Conservation (phyloP, 1,140 invertebrate genomes). For the Aphelenchoides besseyi region DNA sequence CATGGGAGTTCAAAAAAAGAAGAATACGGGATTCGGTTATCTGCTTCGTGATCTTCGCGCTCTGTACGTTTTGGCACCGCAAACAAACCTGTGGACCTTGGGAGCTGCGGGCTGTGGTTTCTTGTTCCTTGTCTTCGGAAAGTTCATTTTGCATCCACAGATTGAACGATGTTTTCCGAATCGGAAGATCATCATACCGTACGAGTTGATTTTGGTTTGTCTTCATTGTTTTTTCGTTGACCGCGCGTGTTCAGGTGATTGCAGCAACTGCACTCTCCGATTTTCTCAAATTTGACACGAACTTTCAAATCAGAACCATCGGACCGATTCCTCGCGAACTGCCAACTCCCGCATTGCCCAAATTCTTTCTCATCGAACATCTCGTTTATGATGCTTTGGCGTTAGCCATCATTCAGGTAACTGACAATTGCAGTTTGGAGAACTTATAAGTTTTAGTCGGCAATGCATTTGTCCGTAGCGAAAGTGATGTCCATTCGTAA, state of each 20-base stretch:
- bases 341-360: background rate
- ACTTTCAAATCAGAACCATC: background rate
- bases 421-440: too few species aligned
- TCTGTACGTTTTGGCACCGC: background rate
- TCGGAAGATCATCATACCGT: constrained; percentile 3
- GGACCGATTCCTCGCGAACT: background rate
- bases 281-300: background rate
- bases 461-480: background rate
- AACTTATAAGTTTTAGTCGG: too few species aligned
- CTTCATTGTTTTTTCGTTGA: background rate
- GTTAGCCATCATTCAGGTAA: constrained; percentile 7
- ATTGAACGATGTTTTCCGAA: background rate
- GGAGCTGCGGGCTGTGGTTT: background rate
- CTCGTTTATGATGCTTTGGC: background rate
- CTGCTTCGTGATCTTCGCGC: background rate
- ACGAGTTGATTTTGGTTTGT: constrained; percentile 14
- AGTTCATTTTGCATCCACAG: constrained; percentile 8
- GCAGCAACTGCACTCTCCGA: background rate
- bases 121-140: constrained; percentile 2
- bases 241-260: background rate
- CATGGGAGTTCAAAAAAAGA: constrained; percentile 4
- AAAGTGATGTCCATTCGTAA: background rate
- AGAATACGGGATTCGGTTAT: background rate
- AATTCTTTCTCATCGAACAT: constrained; percentile 1
- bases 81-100: background rate